Evolutionary conservation across 2,797 vertebrate species (phyloP).

Genomic region (Limnodromus scolopaceus): DNA sequence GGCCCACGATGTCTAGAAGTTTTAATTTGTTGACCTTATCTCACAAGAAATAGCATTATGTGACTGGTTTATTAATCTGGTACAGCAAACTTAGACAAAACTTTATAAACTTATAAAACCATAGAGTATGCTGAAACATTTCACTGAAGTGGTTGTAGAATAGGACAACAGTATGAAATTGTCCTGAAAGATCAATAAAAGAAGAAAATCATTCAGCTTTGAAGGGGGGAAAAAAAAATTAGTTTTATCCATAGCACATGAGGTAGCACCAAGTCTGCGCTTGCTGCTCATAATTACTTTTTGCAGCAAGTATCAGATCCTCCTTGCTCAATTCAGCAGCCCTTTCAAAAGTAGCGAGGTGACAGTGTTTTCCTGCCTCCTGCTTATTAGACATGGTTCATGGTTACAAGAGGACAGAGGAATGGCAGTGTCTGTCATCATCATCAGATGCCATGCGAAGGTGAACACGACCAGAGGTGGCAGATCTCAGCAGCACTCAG

Average conservation of each 20-base stretch:
- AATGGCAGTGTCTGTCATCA: not conserved
- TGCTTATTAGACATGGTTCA: not conserved
- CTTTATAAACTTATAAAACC: not conserved
- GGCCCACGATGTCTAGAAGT: not conserved
- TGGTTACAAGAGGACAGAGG: not conserved
- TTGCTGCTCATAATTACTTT: not conserved
- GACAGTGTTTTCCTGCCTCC: not conserved
- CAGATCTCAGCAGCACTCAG: not conserved
- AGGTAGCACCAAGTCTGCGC: not conserved
- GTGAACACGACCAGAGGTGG: not conserved
- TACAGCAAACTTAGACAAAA: not conserved
- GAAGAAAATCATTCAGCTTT: not conserved
- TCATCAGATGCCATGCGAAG: not conserved
- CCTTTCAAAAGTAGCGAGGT: not conserved
- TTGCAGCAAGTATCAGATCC: not conserved
- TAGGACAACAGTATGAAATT: not conserved
- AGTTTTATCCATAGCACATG: not conserved
- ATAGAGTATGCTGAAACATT: not conserved
- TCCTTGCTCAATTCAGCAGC: not conserved
- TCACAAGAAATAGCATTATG: not conserved
- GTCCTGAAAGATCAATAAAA: not conserved
- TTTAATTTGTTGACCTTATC: not conserved
- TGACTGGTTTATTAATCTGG: not conserved
- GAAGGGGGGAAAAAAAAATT: rapidly evolving
- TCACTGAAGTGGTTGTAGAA: not conserved